phyloP scores from a whole-genome alignment of 2,888 invertebrate species.

The Metacarcinus magister region DNA sequence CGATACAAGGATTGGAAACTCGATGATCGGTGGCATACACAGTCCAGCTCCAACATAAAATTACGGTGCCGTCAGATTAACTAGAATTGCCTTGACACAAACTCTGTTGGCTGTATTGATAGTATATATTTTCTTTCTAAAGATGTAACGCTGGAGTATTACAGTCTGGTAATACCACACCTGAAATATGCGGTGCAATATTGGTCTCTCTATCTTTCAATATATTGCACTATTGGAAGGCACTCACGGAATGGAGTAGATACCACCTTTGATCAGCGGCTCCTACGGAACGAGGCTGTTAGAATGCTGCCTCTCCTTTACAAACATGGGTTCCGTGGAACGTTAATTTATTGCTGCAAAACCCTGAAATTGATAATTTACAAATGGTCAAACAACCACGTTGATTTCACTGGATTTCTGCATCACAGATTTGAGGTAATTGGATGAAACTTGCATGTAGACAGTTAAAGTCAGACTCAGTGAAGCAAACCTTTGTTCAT shows the following conservation, averaged over 20 bases:
- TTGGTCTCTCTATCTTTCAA: background rate
- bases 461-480: background rate
- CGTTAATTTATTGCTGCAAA: background rate
- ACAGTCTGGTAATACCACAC: background rate
- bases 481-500: background rate
- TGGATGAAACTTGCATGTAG: background rate
- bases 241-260: background rate
- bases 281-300: background rate
- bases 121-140: background rate
- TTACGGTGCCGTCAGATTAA: background rate
- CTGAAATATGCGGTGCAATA: background rate
- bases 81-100: background rate
- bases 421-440: background rate
- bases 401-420: background rate
- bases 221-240: background rate
- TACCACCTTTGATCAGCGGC: background rate
- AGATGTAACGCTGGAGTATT: background rate
- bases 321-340: background rate
- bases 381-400: background rate
- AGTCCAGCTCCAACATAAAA: background rate
- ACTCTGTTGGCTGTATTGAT: background rate
- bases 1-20: background rate
- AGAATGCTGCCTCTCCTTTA: background rate
- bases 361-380: background rate
- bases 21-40: background rate